phyloP scores from a whole-genome alignment of 2,888 invertebrate genomes.

The Poecilus cupreus region DNA sequence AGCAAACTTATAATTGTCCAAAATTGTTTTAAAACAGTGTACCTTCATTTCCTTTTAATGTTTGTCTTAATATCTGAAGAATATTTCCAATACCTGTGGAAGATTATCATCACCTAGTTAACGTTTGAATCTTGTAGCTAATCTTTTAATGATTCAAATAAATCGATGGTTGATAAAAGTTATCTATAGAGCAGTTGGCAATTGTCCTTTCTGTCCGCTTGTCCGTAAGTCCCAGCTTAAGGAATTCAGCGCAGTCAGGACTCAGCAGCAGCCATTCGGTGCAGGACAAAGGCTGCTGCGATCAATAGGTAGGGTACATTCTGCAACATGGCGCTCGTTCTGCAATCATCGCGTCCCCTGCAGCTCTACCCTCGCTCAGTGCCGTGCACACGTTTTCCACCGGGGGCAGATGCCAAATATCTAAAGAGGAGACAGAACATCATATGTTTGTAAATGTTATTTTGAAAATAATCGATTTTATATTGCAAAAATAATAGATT shows the following conservation, averaged over 20 bases:
- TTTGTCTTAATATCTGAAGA: too few species aligned
- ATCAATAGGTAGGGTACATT: slow-evolving; percentile 58
- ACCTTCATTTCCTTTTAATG: too few species aligned
- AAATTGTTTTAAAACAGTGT: too few species aligned
- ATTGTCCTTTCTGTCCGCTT: not conserved
- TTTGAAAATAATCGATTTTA: too few species aligned
- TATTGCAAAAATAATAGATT: too few species aligned
- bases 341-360: slow-evolving; percentile 52
- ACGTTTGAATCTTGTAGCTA: too few species aligned
- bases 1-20: too few species aligned
- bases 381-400: slow-evolving; percentile 40
- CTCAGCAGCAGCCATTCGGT: slow-evolving; percentile 50
- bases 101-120: too few species aligned
- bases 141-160: not conserved
- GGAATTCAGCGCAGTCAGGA: slow-evolving; percentile 14
- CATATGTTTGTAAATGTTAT: too few species aligned
- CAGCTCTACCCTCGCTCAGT: slow-evolving; percentile 33
- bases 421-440: not conserved
- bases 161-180: not conserved
- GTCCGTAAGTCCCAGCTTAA: not conserved
- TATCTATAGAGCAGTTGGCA: not conserved
- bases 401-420: not conserved
- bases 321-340: slow-evolving; percentile 59
- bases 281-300: slow-evolving; percentile 58
- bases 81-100: too few species aligned